Base-by-base conservation (phyloP, 2,888 invertebrate species). In the Sinohyriopsis cumingii region DNA sequence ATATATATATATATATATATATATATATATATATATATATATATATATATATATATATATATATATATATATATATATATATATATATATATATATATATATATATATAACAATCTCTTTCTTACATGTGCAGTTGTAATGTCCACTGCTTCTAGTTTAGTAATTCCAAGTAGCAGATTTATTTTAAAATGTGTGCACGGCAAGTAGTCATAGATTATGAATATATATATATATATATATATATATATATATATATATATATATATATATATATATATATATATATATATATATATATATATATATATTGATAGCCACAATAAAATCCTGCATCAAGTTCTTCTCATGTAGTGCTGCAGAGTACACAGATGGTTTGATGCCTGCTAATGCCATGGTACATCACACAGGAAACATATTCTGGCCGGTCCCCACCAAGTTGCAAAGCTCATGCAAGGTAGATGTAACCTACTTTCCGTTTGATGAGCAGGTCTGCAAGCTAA, bases 391-490 rank as follows among this genome's bases (percentile, higher is more conserved):
- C 9, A 92, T 92, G 91, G 90, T 92, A 12, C 88, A 89, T 33
- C 84, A 86, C 74, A 89, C 90, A 70, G 92, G 92, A 7, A 91
- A 91, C 63, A 91, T 92, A 1, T 92, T 92, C 84, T 92, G 92
- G 92, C 92, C 92, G 0, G 91, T 92, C 4, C 92, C 92, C 20
- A 92, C 92, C 55, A 92, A 92, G 79, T 89, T 92, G 33, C 90
- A 91, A 66, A 91, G 91, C 75, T 91, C 92, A 7, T 92, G 92
- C 82, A 92, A 91, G 72, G 91, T 92, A 24, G 89, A 90, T 71
- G 90, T 91, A 65, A 92, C 92, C 3, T 92, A 92, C 81, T 92
- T 92, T 84, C 92, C 92, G 4, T 92, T 92, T 82, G 92, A 92
- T 82, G 91, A 90, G 69, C 92, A 92, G 83, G 88, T 86, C 22